A percentile compares a stretch with the other conserved stretches of the same genome.
These are phyloP conservation scores for Salminus brasiliensis DNA, from an alignment of 2,113 vertebrate genomes.

Conservation along the genomic window DNA sequence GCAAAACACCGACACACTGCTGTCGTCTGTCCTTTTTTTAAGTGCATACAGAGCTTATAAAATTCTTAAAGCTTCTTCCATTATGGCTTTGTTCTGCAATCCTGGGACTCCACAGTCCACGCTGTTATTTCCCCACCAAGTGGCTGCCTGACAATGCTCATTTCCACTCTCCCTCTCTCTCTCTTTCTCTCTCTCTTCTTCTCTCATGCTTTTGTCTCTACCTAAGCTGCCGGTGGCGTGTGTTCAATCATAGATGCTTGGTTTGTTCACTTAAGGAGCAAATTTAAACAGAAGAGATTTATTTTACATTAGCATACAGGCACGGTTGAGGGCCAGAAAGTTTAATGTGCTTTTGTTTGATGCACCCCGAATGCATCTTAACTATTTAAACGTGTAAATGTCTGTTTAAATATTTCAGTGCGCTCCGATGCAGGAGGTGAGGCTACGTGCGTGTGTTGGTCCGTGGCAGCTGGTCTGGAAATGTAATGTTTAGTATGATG, in stretches of 20 bases:
- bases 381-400: constrained; percentile 19
- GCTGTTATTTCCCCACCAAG: constrained; percentile 76
- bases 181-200: background rate
- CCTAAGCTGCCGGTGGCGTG: constrained; percentile 71
- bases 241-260: constrained; percentile 70
- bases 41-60: constrained; percentile 69
- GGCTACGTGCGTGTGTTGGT: background rate
- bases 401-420: background rate
- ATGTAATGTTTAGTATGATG: background rate
- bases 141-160: constrained; percentile 70
- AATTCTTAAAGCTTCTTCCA: constrained; percentile 71
- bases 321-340: constrained; percentile 48
- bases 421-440: background rate
- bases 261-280: constrained; percentile 67
- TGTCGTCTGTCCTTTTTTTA: background rate
- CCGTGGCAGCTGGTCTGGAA: background rate
- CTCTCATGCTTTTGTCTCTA: constrained; percentile 70
- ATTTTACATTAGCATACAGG: constrained; percentile 50
- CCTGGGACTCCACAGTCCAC: constrained; percentile 69
- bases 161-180: background rate
- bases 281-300: constrained; percentile 47
- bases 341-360: constrained; percentile 28
- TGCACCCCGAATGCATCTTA: constrained; percentile 23
- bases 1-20: background rate
- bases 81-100: constrained; percentile 69